These are phyloP conservation scores for Poecilia gillii DNA, from an alignment of 2,797 vertebrate species.

Conservation along the genomic window DNA sequence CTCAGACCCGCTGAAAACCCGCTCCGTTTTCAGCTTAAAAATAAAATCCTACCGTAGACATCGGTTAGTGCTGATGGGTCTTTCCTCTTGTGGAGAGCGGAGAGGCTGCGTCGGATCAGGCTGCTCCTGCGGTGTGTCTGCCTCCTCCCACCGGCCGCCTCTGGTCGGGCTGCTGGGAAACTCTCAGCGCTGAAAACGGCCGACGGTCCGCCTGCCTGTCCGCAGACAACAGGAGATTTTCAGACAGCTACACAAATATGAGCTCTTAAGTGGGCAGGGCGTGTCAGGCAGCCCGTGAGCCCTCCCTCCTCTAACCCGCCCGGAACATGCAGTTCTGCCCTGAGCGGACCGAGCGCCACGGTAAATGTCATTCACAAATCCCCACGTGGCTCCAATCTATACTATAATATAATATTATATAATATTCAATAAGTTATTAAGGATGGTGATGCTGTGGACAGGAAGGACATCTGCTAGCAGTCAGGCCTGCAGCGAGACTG, in stretches of 20 bases:
- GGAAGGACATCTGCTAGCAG: not conserved
- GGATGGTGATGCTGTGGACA: not conserved
- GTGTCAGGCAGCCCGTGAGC: constrained; percentile 38
- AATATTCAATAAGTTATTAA: not conserved
- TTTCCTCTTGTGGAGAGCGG: constrained; percentile 33
- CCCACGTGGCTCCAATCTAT: not conserved
- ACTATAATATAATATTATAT: not conserved
- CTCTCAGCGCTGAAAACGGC: constrained; percentile 31
- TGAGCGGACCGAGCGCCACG: not conserved
- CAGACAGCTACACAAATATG: constrained; percentile 14
- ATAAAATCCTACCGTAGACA: constrained; percentile 59
- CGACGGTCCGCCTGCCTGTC: constrained; percentile 10
- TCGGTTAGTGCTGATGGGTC: constrained; percentile 36
- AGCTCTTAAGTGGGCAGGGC: constrained; percentile 33
- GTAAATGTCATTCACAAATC: constrained; percentile 31
- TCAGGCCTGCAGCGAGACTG: not conserved
- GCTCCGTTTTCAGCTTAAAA: not conserved
- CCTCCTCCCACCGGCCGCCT: constrained; percentile 72
- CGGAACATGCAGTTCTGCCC: constrained; percentile 15
- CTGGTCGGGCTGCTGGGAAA: constrained; percentile 49
- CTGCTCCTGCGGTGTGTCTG: constrained; percentile 60
- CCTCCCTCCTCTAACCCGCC: constrained; percentile 17
- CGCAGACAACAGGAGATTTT: constrained; percentile 15
- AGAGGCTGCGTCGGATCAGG: constrained; percentile 49
- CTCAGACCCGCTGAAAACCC: not conserved